Percentiles rank a stretch among this genome's conserved stretches.
These are phyloP conservation scores for Clavelina lepadiformis DNA, from an alignment of 23 tunicate species.

Conservation along the genomic window DNA sequence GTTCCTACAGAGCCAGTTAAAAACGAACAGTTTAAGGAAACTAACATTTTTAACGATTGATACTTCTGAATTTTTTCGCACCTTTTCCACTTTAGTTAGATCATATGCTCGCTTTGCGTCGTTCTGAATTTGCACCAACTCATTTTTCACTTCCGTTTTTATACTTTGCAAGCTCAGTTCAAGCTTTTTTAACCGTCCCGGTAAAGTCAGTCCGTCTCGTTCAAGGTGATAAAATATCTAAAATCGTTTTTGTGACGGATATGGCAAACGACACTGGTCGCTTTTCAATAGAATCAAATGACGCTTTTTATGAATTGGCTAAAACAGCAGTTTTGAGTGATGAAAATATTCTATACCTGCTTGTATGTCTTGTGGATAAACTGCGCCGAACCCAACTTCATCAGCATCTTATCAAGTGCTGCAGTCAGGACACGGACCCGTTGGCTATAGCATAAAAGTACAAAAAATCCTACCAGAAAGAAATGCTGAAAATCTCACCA, in stretches of 20 bases:
- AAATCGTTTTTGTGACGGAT: too few species aligned
- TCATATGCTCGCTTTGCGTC: slow-evolving; percentile 45
- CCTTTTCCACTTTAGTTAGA: slow-evolving; percentile 51
- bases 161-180: slow-evolving; percentile 34
- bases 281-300: too few species aligned
- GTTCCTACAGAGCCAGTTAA: slow-evolving; percentile 26
- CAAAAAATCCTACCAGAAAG: too few species aligned
- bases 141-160: slow-evolving; percentile 31
- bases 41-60: neutral
- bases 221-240: slow-evolving; percentile 54
- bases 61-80: neutral
- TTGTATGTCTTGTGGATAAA: slow-evolving; percentile 52
- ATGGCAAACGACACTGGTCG: too few species aligned
- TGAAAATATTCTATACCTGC: slow-evolving; percentile 6
- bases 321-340: too few species aligned
- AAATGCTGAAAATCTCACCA: too few species aligned
- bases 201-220: slow-evolving; percentile 23
- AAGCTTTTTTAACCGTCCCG: slow-evolving; percentile 33
- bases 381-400: slow-evolving; percentile 51
- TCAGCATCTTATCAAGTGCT: slow-evolving; percentile 59
- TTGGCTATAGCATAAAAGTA: slow-evolving; percentile 24
- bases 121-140: slow-evolving; percentile 34
- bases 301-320: too few species aligned
- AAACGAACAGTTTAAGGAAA: neutral
- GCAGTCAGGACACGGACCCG: slow-evolving; percentile 42